These are phyloP conservation scores for Halictus ligatus DNA, from an alignment of 2,888 invertebrate species.

Conservation along the genomic window DNA sequence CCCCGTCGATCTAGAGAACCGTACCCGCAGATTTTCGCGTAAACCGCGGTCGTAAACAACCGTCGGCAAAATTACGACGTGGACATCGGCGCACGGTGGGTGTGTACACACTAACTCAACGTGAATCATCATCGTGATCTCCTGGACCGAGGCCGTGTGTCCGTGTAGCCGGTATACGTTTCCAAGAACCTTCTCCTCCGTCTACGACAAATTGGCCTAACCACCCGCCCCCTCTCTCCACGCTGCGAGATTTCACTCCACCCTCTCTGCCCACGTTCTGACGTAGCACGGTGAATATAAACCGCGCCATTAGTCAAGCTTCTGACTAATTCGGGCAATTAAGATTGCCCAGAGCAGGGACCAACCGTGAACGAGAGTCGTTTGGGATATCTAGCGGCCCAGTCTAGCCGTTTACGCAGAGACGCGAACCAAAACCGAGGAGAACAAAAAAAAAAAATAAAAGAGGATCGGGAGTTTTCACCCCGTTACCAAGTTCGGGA, in stretches of 20 bases:
- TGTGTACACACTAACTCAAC: slow-evolving; percentile 39
- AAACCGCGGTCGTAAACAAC: slow-evolving; percentile 29
- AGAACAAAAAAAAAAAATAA: slow-evolving; percentile 14
- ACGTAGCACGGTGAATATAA: slow-evolving; percentile 65
- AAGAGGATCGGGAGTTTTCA: slow-evolving; percentile 25
- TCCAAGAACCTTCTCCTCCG: slow-evolving; percentile 65
- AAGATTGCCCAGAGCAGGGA: slow-evolving; percentile 65
- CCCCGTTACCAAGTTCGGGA: slow-evolving; percentile 16
- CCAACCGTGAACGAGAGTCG: slow-evolving; percentile 30
- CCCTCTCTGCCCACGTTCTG: slow-evolving; percentile 41
- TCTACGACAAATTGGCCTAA: slow-evolving; percentile 69
- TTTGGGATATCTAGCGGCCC: slow-evolving; percentile 27
- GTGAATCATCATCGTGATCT: slow-evolving; percentile 51
- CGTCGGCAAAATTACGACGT: slow-evolving; percentile 24
- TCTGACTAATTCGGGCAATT: slow-evolving; percentile 78
- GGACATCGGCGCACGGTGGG: slow-evolving; percentile 24
- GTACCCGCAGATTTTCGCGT: slow-evolving; percentile 22
- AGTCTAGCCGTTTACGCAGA: slow-evolving; percentile 3
- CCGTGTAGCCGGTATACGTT: slow-evolving; percentile 23
- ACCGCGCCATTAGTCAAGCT: slow-evolving; percentile 76
- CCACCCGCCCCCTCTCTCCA: slow-evolving; percentile 36
- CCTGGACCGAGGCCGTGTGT: slow-evolving; percentile 17
- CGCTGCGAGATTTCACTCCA: slow-evolving; percentile 28
- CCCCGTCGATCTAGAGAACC: slow-evolving; percentile 1
- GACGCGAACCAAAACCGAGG: slow-evolving; percentile 1